These are phyloP conservation scores for Mixornis gularis DNA, from an alignment of 2,113 vertebrate species.

Conservation along the genomic window DNA sequence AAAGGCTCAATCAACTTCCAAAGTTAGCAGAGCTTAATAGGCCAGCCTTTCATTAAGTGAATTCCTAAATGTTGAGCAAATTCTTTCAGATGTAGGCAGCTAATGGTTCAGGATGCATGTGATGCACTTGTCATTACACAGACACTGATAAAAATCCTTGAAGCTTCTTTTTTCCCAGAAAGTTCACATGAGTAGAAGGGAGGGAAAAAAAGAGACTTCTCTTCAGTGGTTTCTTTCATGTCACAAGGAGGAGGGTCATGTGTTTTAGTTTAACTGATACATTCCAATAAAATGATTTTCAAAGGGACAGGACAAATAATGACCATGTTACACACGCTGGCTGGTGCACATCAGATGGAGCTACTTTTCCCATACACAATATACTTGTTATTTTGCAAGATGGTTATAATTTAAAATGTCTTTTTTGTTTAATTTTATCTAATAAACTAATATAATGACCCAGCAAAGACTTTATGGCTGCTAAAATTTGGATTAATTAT, in stretches of 20 bases:
- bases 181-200: slow-evolving; percentile 48
- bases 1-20: slow-evolving; percentile 56
- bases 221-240: slow-evolving; percentile 74
- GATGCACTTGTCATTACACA: slow-evolving; percentile 66
- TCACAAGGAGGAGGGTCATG: slow-evolving; percentile 73
- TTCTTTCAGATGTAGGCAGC: slow-evolving; percentile 58
- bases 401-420: slow-evolving; percentile 61
- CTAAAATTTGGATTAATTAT: slow-evolving; percentile 45
- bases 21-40: slow-evolving; percentile 69
- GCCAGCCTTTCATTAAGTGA: slow-evolving; percentile 72
- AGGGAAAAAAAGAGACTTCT: slow-evolving; percentile 16
- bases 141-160: slow-evolving; percentile 64
- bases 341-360: slow-evolving; percentile 67
- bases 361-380: slow-evolving; percentile 69
- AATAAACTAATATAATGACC: slow-evolving; percentile 67
- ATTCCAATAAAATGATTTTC: slow-evolving; percentile 86
- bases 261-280: slow-evolving; percentile 78
- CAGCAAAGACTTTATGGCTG: slow-evolving; percentile 54
- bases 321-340: slow-evolving; percentile 68
- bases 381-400: slow-evolving; percentile 68
- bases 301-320: slow-evolving; percentile 76
- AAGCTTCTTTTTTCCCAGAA: slow-evolving; percentile 59
- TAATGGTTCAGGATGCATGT: slow-evolving; percentile 69
- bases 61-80: slow-evolving; percentile 80
- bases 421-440: slow-evolving; percentile 63